phyloP scores from a whole-genome alignment of 2,888 invertebrate species.

The Lasioglossum figueresi region DNA sequence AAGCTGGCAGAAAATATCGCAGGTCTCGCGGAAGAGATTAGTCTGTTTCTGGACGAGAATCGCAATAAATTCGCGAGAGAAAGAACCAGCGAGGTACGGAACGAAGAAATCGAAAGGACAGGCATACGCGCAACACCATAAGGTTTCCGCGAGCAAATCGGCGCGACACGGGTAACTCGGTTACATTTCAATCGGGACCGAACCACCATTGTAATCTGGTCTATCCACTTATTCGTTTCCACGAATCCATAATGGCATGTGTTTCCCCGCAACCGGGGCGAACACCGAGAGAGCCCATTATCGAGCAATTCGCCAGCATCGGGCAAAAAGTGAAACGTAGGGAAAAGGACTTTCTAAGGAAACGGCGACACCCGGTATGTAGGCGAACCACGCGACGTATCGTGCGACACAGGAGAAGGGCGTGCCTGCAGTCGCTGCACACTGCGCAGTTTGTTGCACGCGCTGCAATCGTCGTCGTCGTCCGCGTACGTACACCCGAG shows the following conservation, averaged over 20 bases:
- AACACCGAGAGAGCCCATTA: slow-evolving; percentile 35
- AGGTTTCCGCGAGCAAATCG: slow-evolving; percentile 4
- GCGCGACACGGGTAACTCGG: neutral
- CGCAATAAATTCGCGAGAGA: neutral
- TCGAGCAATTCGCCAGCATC: slow-evolving; percentile 9
- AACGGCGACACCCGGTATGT: slow-evolving; percentile 74
- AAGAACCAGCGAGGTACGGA: neutral
- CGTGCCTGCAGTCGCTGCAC: slow-evolving; percentile 78
- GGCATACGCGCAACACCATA: neutral
- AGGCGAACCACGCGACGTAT: slow-evolving; percentile 77
- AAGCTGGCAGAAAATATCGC: neutral
- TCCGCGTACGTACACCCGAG: slow-evolving; percentile 51
- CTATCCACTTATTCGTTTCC: slow-evolving; percentile 16
- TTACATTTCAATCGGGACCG: slow-evolving; percentile 23
- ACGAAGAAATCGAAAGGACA: neutral
- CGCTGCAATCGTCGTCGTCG: slow-evolving; percentile 74
- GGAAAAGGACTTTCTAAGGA: slow-evolving; percentile 39
- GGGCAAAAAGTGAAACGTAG: slow-evolving; percentile 7
- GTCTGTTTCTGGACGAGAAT: neutral
- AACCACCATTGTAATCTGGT: slow-evolving; percentile 13
- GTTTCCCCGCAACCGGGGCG: slow-evolving; percentile 28
- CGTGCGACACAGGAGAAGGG: slow-evolving; percentile 81
- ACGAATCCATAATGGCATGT: slow-evolving; percentile 22
- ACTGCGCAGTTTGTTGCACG: slow-evolving; percentile 83
- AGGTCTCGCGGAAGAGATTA: neutral